Percentiles rank a stretch among this genome's conserved stretches.
phyloP scores from a whole-genome alignment of 2,113 vertebrate genomes.

The Festucalex cinctus region DNA sequence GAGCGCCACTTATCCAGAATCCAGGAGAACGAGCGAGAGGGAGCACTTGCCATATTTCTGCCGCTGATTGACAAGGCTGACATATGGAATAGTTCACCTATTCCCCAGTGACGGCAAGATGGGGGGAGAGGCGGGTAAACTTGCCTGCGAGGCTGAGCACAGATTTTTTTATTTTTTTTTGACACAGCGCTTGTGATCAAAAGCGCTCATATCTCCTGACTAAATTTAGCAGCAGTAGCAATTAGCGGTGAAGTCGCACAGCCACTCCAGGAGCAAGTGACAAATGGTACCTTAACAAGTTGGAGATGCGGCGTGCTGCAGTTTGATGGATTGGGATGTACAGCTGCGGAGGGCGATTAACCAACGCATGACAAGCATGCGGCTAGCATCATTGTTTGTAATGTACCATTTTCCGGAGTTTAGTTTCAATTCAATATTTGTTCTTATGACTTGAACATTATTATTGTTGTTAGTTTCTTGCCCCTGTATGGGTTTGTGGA shows the following conservation, averaged over 20 bases:
- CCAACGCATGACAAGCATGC: background rate
- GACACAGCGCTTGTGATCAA: conserved; percentile 90
- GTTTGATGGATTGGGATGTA: conserved; percentile 59
- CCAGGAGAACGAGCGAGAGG: conserved; percentile 22
- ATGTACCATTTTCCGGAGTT: background rate
- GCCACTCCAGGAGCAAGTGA: conserved; percentile 91
- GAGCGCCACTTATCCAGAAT: conserved; percentile 71
- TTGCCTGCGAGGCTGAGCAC: conserved; percentile 92
- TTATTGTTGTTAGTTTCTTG: background rate
- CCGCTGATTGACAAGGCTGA: conserved; percentile 99
- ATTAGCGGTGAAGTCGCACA: conserved; percentile 92
- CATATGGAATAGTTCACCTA: conserved; percentile 99
- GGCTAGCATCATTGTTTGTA: background rate
- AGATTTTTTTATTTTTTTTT: conserved; percentile 72
- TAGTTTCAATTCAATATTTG: background rate
- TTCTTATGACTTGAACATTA: background rate
- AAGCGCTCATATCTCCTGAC: conserved; percentile 92
- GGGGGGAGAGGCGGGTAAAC: conserved; percentile 86
- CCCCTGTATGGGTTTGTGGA: background rate
- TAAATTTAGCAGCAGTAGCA: conserved; percentile 98
- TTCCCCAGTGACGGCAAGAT: conserved; percentile 96
- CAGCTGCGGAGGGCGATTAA: conserved; percentile 32
- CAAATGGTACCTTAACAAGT: conserved; percentile 82
- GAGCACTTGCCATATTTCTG: conserved; percentile 86
- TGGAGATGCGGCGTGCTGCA: conserved; percentile 52